phyloP scores from a whole-genome alignment of 1,140 invertebrate genomes.

The Temnothorax nylanderi region DNA sequence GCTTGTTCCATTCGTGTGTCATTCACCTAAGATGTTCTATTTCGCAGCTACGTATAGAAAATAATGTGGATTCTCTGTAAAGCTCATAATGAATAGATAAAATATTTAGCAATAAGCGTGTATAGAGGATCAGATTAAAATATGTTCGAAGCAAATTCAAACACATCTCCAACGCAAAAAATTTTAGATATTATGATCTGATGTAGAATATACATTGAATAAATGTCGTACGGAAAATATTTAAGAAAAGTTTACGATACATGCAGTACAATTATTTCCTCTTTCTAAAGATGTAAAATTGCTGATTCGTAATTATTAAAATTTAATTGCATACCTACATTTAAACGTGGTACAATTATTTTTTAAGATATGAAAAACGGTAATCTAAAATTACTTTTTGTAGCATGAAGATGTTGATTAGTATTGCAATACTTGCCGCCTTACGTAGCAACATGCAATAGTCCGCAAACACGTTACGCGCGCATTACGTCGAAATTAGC shows the following conservation, averaged over 20 bases:
- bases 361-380: background rate
- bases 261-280: background rate
- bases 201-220: background rate
- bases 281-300: background rate
- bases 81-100: background rate
- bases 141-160: background rate
- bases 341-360: background rate
- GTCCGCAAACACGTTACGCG: constrained; percentile 35
- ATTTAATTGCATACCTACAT: background rate
- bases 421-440: background rate
- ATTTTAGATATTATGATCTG: background rate
- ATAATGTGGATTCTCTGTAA: no score
- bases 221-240: background rate
- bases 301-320: background rate
- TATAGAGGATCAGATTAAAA: background rate
- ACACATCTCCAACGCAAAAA: background rate
- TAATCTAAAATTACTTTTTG: background rate
- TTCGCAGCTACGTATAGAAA: no score
- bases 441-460: constrained; percentile 15
- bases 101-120: background rate
- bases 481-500: constrained; percentile 44
- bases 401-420: background rate
- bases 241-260: background rate
- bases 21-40: no score
- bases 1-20: no score